These are phyloP conservation scores for Rhingia rostrata DNA, from an alignment of 2,888 invertebrate species.

Conservation along the genomic window DNA sequence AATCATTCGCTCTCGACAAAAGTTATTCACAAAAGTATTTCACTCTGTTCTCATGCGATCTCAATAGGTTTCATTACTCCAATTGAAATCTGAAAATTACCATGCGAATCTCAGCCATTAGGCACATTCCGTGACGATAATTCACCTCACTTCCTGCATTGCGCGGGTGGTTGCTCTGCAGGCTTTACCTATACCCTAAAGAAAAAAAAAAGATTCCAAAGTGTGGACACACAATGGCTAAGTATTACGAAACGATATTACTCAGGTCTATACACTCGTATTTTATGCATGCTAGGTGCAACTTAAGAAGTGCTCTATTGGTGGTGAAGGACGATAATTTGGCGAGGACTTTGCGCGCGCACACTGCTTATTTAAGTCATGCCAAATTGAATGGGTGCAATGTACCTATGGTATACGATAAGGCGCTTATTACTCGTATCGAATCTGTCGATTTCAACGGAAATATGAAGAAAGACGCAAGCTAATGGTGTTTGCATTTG, in stretches of 20 bases:
- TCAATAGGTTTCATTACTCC: conserved; percentile 49
- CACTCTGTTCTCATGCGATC: conserved; percentile 44
- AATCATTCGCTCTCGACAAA: background rate
- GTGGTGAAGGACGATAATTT: conserved; percentile 60
- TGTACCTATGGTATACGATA: conserved; percentile 50
- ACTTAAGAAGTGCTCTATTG: conserved; percentile 2
- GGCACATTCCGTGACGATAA: conserved; percentile 74
- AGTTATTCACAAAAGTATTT: conserved; percentile 25
- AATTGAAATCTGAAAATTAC: conserved; percentile 71
- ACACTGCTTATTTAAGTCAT: conserved; percentile 60
- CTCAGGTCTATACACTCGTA: conserved; percentile 6
- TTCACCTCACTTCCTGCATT: conserved; percentile 60
- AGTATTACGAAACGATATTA: conserved; percentile 44
- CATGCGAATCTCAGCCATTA: conserved; percentile 69
- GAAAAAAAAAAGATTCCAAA: conserved; percentile 37
- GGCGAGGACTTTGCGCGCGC: conserved; percentile 32
- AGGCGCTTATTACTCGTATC: conserved; percentile 64
- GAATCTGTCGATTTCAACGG: conserved; percentile 68
- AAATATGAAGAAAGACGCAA: conserved; percentile 57
- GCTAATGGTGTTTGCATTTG: conserved; percentile 70
- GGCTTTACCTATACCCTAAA: background rate
- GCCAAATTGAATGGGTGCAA: conserved; percentile 72
- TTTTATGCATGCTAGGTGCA: conserved; percentile 55
- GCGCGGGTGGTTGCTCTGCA: background rate
- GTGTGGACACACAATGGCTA: conserved; percentile 70